phyloP scores from a whole-genome alignment of 2,797 vertebrate genomes.

The Artibeus lituratus region DNA sequence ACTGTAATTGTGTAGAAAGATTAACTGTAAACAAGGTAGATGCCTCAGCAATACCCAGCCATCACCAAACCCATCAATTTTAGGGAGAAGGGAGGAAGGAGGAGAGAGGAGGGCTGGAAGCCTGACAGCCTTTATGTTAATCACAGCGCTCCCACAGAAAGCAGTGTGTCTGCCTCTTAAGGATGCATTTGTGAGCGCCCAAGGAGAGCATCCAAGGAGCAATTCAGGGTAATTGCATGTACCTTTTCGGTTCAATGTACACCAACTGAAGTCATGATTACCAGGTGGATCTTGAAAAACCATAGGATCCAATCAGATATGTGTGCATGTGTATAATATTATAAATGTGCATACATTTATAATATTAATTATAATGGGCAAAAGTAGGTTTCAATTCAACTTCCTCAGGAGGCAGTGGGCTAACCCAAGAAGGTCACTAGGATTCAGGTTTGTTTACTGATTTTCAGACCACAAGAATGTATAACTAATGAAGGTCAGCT shows the following conservation, averaged over 20 bases:
- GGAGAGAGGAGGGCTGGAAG: neutral
- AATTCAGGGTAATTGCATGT: neutral
- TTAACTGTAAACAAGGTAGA: rapidly evolving
- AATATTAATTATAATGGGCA: neutral
- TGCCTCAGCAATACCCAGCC: neutral
- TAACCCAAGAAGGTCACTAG: too few species aligned
- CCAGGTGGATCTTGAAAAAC: neutral
- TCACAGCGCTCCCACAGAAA: neutral
- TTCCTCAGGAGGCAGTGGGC: neutral
- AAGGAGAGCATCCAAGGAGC: neutral
- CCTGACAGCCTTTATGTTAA: neutral
- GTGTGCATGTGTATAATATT: neutral
- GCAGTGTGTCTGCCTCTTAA: neutral
- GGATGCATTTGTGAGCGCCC: neutral
- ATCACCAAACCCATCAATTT: rapidly evolving
- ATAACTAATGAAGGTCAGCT: neutral
- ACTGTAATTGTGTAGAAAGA: neutral
- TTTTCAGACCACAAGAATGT: neutral
- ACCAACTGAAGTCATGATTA: neutral
- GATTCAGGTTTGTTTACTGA: neutral
- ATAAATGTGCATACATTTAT: neutral
- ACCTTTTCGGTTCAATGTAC: neutral
- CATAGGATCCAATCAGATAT: neutral
- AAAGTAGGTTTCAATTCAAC: neutral
- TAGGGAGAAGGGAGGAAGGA: too few species aligned